A percentile compares a stretch with the other conserved stretches of the same genome.
Evolutionary conservation across 1,140 invertebrate genomes (phyloP).

Genomic region (Bactericera cockerelli): DNA sequence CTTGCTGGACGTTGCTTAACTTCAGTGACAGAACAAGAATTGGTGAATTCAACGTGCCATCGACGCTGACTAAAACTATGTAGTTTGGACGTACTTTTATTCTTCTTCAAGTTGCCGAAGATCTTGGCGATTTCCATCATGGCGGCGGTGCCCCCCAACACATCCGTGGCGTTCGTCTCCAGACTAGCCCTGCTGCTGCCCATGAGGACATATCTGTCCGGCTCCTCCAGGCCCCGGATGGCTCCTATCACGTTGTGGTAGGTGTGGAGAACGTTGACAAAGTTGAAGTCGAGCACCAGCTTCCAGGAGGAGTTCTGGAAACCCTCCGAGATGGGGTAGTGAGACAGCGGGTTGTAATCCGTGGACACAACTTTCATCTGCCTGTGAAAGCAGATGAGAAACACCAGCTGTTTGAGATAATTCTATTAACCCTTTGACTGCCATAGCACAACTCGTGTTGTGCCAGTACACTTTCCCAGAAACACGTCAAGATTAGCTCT

Average conservation of each 20-base stretch:
- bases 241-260: slow-evolving; percentile 15
- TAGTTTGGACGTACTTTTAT: slow-evolving; percentile 10
- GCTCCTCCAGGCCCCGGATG: slow-evolving; percentile 14
- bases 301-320: slow-evolving; percentile 3
- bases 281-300: slow-evolving; percentile 6
- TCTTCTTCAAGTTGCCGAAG: slow-evolving; percentile 10
- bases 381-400: neutral
- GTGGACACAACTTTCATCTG: neutral
- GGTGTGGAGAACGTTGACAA: slow-evolving; percentile 15
- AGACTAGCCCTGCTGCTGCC: slow-evolving; percentile 14
- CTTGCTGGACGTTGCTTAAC: too few species aligned
- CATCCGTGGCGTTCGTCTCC: slow-evolving; percentile 3
- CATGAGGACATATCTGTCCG: slow-evolving; percentile 15
- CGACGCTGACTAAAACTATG: too few species aligned
- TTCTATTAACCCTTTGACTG: too few species aligned
- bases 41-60: too few species aligned
- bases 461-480: too few species aligned
- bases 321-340: slow-evolving; percentile 8
- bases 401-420: neutral
- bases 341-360: neutral
- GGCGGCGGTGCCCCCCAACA: slow-evolving; percentile 11
- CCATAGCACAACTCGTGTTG: too few species aligned
- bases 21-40: too few species aligned
- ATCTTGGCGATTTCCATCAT: slow-evolving; percentile 17
- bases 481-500: too few species aligned